Evolutionary conservation across 1,140 invertebrate genomes (phyloP).

Genomic region (Brachionus sp.): DNA sequence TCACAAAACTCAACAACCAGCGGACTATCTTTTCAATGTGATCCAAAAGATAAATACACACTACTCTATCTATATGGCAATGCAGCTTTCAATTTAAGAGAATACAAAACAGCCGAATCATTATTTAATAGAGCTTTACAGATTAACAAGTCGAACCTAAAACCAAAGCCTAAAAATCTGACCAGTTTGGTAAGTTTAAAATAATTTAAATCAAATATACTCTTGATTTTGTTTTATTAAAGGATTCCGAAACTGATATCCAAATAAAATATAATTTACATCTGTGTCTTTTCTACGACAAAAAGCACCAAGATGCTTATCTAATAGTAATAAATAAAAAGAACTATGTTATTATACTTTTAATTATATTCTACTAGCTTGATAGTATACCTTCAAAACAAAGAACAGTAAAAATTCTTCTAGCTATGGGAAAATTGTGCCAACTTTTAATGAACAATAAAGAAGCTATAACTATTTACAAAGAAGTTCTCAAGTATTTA

Average conservation of each 20-base stretch:
- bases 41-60: constrained; percentile 11
- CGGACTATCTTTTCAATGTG: neutral
- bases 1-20: neutral
- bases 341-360: neutral
- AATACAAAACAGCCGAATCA: constrained; percentile 35
- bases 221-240: neutral
- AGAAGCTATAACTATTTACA: constrained; percentile 33
- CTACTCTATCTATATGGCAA: constrained; percentile 15
- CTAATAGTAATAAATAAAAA: neutral
- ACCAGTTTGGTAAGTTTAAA: neutral
- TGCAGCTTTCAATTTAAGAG: constrained; percentile 29
- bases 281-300: constrained; percentile 32
- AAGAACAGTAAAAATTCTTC: neutral
- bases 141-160: neutral
- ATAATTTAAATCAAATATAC: neutral
- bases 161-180: constrained; percentile 1
- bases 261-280: constrained; percentile 32
- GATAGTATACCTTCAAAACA: constrained; percentile 44
- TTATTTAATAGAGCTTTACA: constrained; percentile 6
- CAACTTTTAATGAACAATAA: constrained; percentile 28
- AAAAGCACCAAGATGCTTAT: constrained; percentile 34
- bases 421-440: constrained; percentile 35
- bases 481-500: constrained; percentile 39
- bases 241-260: constrained; percentile 36
- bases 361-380: neutral